Conservation (phyloP, 2,113 vertebrate genomes). For the Panthera tigris region DNA sequence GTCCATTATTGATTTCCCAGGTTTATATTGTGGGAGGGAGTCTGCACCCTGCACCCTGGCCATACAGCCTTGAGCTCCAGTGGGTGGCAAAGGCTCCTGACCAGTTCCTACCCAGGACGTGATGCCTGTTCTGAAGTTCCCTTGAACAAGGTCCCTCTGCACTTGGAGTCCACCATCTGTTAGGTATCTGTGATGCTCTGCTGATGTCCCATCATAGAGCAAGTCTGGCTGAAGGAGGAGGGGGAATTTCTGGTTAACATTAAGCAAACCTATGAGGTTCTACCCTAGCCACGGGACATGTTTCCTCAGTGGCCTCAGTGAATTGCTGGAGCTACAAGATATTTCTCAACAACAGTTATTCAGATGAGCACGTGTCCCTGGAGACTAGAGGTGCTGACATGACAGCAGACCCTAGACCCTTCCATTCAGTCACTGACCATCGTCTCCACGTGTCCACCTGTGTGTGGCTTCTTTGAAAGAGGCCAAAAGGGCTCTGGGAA, state of each 20-base stretch:
- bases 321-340: neutral
- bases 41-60: neutral
- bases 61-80: neutral
- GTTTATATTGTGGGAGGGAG: neutral
- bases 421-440: neutral
- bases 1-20: neutral
- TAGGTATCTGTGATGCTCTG: constrained; percentile 9
- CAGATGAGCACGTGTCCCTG: neutral
- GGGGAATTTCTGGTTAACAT: neutral
- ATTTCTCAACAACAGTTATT: neutral
- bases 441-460: neutral
- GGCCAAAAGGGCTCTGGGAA: neutral
- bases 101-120: neutral
- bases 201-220: rapidly evolving
- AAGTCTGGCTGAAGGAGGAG: neutral
- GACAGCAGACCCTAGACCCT: too few species aligned
- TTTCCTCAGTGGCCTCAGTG: neutral
- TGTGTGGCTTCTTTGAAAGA: neutral
- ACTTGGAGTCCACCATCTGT: constrained; percentile 5
- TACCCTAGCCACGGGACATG: neutral
- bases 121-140: constrained; percentile 3
- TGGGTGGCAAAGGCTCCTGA: neutral
- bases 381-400: neutral
- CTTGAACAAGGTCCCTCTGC: constrained; percentile 54
- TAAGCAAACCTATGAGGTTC: constrained; percentile 24